phyloP scores from a whole-genome alignment of 2,797 vertebrate species.

The Onychomys arenicola region DNA sequence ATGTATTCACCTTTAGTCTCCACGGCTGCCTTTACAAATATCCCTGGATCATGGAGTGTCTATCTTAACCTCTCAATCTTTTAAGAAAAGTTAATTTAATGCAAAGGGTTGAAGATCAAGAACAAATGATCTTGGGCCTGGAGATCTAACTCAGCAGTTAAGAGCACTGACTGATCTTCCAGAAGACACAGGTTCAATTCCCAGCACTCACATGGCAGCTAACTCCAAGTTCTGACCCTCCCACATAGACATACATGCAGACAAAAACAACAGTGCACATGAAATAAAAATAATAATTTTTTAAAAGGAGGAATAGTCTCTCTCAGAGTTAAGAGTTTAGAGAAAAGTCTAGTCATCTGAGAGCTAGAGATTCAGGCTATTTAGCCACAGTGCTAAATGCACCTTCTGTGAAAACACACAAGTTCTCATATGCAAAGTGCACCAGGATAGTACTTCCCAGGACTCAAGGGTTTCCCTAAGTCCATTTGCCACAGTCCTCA shows the following conservation, averaged over 20 bases:
- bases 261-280: not conserved
- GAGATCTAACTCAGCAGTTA: not conserved
- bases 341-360: not conserved
- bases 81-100: not conserved
- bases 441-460: not conserved
- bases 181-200: not conserved
- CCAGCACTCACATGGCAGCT: not conserved
- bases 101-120: not conserved
- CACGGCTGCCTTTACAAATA: not conserved
- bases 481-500: not conserved
- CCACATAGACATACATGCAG: not conserved
- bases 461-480: not conserved
- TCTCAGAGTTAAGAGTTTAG: not conserved
- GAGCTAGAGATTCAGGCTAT: conserved; percentile 4
- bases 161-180: not conserved
- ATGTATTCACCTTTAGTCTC: not conserved
- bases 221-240: not conserved
- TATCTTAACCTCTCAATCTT: not conserved
- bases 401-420: not conserved
- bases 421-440: not conserved
- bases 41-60: not conserved
- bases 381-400: not conserved
- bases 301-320: not conserved
- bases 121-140: not conserved
- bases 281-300: not conserved